Conservation (phyloP, 2,113 vertebrate genomes). For the Trinectes maculatus region DNA sequence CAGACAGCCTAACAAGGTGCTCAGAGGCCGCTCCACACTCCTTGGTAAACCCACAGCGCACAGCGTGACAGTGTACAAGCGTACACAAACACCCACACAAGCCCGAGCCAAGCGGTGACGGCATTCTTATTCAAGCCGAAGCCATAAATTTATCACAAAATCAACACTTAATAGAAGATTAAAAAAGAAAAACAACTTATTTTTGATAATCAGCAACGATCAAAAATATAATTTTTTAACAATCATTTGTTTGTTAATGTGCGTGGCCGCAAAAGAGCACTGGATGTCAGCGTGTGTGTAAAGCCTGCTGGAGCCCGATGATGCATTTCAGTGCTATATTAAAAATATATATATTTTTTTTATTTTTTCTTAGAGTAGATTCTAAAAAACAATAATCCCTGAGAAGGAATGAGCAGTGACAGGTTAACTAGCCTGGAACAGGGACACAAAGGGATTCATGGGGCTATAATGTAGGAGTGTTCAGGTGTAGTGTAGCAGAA, state of each 20-base stretch:
- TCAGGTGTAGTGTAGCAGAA: constrained; percentile 21
- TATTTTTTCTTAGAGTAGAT: background rate
- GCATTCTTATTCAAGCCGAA: background rate
- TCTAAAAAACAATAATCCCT: background rate
- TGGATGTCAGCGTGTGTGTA: constrained; percentile 19
- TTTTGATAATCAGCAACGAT: constrained; percentile 20
- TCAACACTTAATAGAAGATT: too few relatives aligned
- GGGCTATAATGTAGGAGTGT: constrained; percentile 20
- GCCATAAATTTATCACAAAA: background rate
- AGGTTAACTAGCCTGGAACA: constrained; percentile 4
- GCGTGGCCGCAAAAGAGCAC: constrained; percentile 15
- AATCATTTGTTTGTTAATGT: constrained; percentile 12
- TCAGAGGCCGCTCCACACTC: constrained; percentile 59
- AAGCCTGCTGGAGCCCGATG: constrained; percentile 1
- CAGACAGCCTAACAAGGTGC: constrained; percentile 73
- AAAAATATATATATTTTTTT: too few relatives aligned
- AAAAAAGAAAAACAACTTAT: too few relatives aligned
- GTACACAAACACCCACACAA: constrained; percentile 17
- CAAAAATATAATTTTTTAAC: too few relatives aligned
- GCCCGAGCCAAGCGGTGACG: background rate
- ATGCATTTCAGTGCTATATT: constrained; percentile 15
- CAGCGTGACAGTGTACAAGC: constrained; percentile 29
- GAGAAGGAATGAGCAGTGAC: constrained; percentile 22
- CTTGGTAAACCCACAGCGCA: constrained; percentile 46
- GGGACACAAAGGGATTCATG: constrained; percentile 17